Percentiles rank a stretch among this genome's conserved stretches.
Conservation (phyloP, 2,113 vertebrate genomes). For the Cairina moschata region DNA sequence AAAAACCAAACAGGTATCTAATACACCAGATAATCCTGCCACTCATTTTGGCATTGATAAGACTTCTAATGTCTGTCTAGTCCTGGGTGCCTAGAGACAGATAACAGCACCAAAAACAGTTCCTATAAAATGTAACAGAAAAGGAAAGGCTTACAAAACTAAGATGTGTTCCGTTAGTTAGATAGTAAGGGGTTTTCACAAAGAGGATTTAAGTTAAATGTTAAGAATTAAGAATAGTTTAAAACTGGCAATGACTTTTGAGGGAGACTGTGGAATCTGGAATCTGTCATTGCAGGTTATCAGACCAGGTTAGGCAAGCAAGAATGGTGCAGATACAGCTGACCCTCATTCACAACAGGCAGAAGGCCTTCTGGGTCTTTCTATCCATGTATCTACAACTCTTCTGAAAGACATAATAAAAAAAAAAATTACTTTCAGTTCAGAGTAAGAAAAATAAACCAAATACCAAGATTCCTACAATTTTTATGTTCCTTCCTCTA, state of each 20-base stretch:
- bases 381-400: background rate
- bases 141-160: background rate
- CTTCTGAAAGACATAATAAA: background rate
- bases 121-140: background rate
- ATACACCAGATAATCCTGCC: background rate
- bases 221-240: background rate
- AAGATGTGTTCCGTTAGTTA: background rate
- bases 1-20: background rate
- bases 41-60: background rate
- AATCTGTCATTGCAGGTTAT: background rate
- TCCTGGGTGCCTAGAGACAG: background rate
- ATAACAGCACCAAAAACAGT: background rate
- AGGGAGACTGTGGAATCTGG: background rate
- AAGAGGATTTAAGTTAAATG: background rate
- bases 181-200: background rate
- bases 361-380: background rate
- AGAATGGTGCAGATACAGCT: background rate
- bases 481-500: constrained; percentile 18
- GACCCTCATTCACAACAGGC: background rate
- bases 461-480: constrained; percentile 16
- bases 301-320: background rate
- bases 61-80: background rate
- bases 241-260: background rate
- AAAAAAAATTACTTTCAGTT: background rate
- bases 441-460: constrained; percentile 12